Conservation (phyloP, 1,140 invertebrate genomes). For the Formica selysi region DNA sequence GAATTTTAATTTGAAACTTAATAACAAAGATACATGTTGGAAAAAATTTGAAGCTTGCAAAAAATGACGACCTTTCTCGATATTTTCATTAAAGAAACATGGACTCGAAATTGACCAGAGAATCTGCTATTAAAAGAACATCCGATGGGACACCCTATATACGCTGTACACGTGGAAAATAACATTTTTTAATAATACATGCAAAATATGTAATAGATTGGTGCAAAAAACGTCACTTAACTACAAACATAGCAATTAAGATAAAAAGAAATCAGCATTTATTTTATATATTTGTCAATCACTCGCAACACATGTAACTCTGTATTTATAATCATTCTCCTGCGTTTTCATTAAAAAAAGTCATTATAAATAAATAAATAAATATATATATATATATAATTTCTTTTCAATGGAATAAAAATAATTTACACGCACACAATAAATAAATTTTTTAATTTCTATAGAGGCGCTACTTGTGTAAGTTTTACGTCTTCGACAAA, state of each 20-base stretch:
- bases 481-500: background rate
- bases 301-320: background rate
- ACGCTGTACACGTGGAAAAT: background rate
- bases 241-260: background rate
- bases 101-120: too few relatives aligned
- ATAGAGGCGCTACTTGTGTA: background rate
- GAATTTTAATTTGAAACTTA: too few relatives aligned
- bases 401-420: too few relatives aligned
- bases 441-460: too few relatives aligned
- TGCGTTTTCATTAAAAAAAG: background rate
- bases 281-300: background rate
- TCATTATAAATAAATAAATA: background rate
- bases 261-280: constrained; percentile 8
- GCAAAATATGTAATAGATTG: background rate
- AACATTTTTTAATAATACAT: background rate
- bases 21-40: too few relatives aligned
- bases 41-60: too few relatives aligned
- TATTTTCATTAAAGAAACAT: too few relatives aligned
- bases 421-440: too few relatives aligned
- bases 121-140: too few relatives aligned
- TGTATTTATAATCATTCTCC: background rate
- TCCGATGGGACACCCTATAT: background rate
- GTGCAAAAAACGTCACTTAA: background rate
- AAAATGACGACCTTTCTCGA: too few relatives aligned
- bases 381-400: background rate